Base-by-base conservation (phyloP, 2,113 vertebrate genomes). In the Plestiodon gilberti region DNA sequence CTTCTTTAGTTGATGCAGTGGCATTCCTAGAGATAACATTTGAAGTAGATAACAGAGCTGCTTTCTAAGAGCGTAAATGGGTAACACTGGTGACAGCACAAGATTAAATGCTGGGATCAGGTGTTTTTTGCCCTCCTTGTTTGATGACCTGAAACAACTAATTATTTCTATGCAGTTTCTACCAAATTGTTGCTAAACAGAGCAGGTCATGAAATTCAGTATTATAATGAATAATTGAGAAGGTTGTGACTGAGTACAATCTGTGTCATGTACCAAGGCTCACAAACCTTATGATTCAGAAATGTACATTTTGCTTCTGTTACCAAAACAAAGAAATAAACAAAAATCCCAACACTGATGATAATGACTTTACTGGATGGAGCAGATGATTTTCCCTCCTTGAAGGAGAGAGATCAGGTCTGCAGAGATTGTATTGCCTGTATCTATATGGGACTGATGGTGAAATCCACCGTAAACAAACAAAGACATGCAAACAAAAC, bases 51-150 rank as follows among this genome's bases (percentile, higher is more conserved):
- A 0, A 76, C 14, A 83, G 28, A 30, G 85, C 4, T 1, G 90
- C 28, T 35, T 79, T 2, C 5, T 18, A 67, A 28, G 70, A 0
- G 2, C 1, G 78, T 40, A 81, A 1, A 73, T 1, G 25, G 64
- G 28, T 35, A 88, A 1, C 43, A 87, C 4, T 30, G 3, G 17
- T 33, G 61, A 0, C 2, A 7, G 6, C 11, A 78, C 85, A 80
- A 84, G 91, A 92, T 85, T 93, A 91, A 93, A 90, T 91, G 20
- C 90, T 17, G 0, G 78, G 55, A 8, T 85, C 64, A 83, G 3
- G 1, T 9, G 57, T 55, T 17, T 28, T 48, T 64, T 0, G 61
- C 55, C 73, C 59, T 78, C 25, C 6, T 57, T 1, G 0, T 80
- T n/a, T 61, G 75, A 35, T 81, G 5, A 0, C 71, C 48, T 23